phyloP scores from a whole-genome alignment of 2,113 vertebrate genomes.

The Opisthocomus hoazin region DNA sequence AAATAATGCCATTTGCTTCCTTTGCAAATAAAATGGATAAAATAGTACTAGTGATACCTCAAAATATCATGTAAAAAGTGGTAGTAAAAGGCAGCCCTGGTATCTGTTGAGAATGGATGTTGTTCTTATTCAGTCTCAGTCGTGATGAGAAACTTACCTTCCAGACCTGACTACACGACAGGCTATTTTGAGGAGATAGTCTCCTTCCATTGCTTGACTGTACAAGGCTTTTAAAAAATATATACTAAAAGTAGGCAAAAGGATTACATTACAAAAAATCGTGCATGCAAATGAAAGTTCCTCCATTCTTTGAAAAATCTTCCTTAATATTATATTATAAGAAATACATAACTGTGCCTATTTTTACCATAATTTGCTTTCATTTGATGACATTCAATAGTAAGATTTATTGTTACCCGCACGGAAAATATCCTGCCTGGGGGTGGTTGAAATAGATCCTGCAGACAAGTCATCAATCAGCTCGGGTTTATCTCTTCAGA shows the following conservation, averaged over 20 bases:
- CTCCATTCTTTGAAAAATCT: conserved; percentile 1
- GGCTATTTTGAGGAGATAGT: conserved; percentile 1
- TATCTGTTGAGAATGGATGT: not conserved
- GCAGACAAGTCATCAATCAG: conserved; percentile 62
- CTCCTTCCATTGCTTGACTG: not conserved
- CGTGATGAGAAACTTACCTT: not conserved
- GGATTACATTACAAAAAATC: not conserved
- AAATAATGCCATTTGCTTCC: conserved; percentile 42
- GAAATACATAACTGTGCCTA: conserved; percentile 42
- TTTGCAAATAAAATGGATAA: conserved; percentile 45
- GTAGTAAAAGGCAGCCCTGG: not conserved
- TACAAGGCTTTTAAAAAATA: not conserved
- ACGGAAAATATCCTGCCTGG: conserved; percentile 60
- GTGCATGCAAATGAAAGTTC: not conserved
- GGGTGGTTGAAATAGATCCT: conserved; percentile 57
- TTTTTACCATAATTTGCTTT: conserved; percentile 55
- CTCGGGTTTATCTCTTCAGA: conserved; percentile 46
- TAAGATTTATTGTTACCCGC: conserved; percentile 60
- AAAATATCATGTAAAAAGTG: not conserved
- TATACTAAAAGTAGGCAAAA: not conserved
- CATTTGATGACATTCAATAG: conserved; percentile 44
- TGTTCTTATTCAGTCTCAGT: conserved; percentile 12
- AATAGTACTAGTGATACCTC: not conserved
- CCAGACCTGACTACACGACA: not conserved
- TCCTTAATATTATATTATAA: conserved; percentile 27